These are phyloP conservation scores for Microdon myrmicae DNA, from an alignment of 2,888 invertebrate species.

Conservation along the genomic window DNA sequence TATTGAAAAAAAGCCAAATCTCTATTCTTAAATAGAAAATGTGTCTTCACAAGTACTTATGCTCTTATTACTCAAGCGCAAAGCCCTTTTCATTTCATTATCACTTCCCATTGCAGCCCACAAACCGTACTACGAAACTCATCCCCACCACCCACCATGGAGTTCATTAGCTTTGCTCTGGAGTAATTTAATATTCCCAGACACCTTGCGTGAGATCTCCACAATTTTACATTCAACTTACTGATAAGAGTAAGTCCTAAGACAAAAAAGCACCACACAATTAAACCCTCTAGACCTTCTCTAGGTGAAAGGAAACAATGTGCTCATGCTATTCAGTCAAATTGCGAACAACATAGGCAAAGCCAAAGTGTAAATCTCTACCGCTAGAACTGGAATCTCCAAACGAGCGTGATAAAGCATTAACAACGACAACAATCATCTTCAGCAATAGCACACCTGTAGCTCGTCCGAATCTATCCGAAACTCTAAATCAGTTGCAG, in stretches of 20 bases:
- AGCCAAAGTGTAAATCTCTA: constrained; percentile 31
- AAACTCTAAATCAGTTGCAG: constrained; percentile 47
- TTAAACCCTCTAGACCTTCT: too few relatives aligned
- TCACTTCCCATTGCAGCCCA: too few relatives aligned
- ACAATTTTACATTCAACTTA: constrained; percentile 17
- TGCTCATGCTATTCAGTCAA: constrained; percentile 30
- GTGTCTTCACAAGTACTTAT: too few relatives aligned
- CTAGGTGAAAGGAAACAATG: too few relatives aligned
- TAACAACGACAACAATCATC: constrained; percentile 2
- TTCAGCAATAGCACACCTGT: neutral
- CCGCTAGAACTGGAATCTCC: constrained; percentile 19
- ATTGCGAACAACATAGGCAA: constrained; percentile 36
- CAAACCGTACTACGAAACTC: too few relatives aligned
- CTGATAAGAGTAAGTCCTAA: too few relatives aligned
- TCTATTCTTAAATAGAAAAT: too few relatives aligned
- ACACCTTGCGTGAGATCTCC: constrained; percentile 33
- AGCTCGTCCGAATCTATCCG: constrained; percentile 36
- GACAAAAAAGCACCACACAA: too few relatives aligned
- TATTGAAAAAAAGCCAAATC: too few relatives aligned
- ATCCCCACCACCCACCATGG: constrained; percentile 22
- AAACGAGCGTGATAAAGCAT: constrained; percentile 12
- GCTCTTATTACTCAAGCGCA: too few relatives aligned
- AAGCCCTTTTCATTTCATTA: constrained; percentile 30
- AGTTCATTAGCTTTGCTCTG: constrained; percentile 46
- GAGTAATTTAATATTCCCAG: constrained; percentile 44